phyloP scores from a whole-genome alignment of 2,113 vertebrate genomes.

The Dermatemys mawii region DNA sequence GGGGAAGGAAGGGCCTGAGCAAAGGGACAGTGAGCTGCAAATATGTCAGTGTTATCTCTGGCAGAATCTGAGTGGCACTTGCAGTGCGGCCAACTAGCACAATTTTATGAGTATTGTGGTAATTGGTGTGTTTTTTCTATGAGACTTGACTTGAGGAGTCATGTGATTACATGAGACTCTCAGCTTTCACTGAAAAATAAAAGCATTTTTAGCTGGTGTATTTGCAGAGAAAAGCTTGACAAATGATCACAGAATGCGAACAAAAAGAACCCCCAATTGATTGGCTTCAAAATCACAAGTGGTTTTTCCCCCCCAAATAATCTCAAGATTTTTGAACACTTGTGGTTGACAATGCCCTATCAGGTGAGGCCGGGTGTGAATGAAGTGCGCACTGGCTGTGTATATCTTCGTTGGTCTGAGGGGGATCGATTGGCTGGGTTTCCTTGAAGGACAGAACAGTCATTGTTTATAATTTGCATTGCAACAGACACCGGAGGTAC shows the following conservation, averaged over 20 bases:
- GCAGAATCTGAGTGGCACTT: not conserved
- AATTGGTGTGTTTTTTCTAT: not conserved
- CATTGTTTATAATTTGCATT: not conserved
- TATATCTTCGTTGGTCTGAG: not conserved
- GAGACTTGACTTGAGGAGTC: not conserved
- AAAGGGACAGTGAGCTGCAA: not conserved
- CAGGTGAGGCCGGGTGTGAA: not conserved
- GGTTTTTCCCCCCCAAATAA: not conserved
- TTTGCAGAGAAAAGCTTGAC: not conserved
- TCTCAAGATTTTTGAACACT: not conserved
- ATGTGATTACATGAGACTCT: not conserved
- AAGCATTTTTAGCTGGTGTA: not conserved
- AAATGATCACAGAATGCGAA: not conserved
- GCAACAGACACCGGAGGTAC: not conserved
- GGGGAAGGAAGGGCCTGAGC: not conserved
- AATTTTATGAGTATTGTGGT: not conserved
- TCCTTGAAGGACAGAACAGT: not conserved
- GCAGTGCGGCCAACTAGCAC: not conserved
- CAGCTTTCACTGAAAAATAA: not conserved
- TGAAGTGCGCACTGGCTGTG: not conserved
- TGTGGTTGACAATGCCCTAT: not conserved
- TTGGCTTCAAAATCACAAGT: not conserved
- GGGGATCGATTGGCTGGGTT: not conserved
- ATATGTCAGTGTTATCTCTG: not conserved
- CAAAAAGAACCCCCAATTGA: not conserved